phyloP scores from a whole-genome alignment of 2,888 invertebrate species.

The Achlya flavicornis region DNA sequence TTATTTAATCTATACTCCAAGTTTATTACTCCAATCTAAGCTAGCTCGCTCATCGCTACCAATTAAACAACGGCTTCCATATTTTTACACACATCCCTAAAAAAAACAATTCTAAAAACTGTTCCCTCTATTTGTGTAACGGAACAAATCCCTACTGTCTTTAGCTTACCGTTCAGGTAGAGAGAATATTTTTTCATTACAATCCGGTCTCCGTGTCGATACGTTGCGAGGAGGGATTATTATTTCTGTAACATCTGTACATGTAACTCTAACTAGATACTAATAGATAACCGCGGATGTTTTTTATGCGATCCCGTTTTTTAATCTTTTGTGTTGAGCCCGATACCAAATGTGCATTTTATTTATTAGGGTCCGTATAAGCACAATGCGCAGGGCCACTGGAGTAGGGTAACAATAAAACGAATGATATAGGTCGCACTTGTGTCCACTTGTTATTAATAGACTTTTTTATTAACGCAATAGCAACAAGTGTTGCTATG shows the following conservation, averaged over 20 bases:
- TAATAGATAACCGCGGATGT: constrained; percentile 82
- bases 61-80: constrained; percentile 28
- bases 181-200: constrained; percentile 55
- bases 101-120: constrained; percentile 29
- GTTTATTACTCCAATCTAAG: too few relatives aligned
- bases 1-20: too few relatives aligned
- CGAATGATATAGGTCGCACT: constrained; percentile 73
- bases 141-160: constrained; percentile 44
- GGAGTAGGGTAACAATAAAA: constrained; percentile 55
- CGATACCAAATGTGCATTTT: constrained; percentile 78
- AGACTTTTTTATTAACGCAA: constrained; percentile 64
- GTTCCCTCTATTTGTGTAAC: constrained; percentile 42
- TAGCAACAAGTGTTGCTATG: constrained; percentile 54
- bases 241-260: constrained; percentile 80
- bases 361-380: constrained; percentile 67
- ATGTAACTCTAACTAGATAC: constrained; percentile 80
- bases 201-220: constrained; percentile 44
- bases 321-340: constrained; percentile 74
- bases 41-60: neutral
- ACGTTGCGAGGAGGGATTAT: constrained; percentile 62
- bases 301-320: constrained; percentile 77
- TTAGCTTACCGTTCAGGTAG: constrained; percentile 50
- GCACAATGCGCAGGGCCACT: constrained; percentile 42
- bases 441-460: constrained; percentile 78
- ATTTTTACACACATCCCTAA: constrained; percentile 5